These are phyloP conservation scores for Dimorphilus gyrociliatus DNA, from an alignment of 2,888 invertebrate species.

Conservation along the genomic window DNA sequence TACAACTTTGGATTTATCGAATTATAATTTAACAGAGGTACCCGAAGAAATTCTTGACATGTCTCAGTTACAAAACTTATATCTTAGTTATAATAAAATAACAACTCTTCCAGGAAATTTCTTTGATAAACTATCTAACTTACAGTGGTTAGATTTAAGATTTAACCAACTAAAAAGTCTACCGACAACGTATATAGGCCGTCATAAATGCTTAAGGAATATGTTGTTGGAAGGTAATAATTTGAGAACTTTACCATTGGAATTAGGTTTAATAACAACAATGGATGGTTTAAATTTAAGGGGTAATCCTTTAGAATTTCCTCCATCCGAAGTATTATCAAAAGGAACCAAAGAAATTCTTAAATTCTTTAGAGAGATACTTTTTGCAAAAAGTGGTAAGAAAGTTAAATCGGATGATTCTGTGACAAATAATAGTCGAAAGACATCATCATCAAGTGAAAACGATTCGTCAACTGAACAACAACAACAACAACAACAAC, in stretches of 20 bases:
- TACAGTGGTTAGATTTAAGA: constrained; percentile 32
- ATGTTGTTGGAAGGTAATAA: constrained; percentile 31
- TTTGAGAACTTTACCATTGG: constrained; percentile 26
- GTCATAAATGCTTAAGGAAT: constrained; percentile 23
- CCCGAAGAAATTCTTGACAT: too few relatives aligned
- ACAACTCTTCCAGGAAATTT: constrained; percentile 27
- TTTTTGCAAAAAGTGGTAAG: constrained; percentile 23
- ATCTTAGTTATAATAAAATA: constrained; percentile 31
- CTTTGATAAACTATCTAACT: constrained; percentile 25
- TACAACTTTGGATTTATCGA: too few relatives aligned
- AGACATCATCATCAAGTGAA: constrained; percentile 4
- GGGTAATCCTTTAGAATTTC: constrained; percentile 34
- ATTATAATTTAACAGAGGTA: too few relatives aligned
- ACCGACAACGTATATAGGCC: constrained; percentile 25
- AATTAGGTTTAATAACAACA: constrained; percentile 28
- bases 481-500: neutral
- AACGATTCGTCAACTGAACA: constrained; percentile 6
- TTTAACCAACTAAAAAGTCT: constrained; percentile 23
- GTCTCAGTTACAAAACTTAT: constrained; percentile 31
- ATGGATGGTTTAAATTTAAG: constrained; percentile 30
- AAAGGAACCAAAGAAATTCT: constrained; percentile 25
- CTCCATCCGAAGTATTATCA: constrained; percentile 26
- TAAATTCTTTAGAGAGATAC: constrained; percentile 24
- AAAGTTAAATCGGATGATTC: too few relatives aligned
- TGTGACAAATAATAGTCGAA: too few relatives aligned